Evolutionary conservation across 2,797 vertebrate species (phyloP).

Genomic region (Bradypodion ventrale): DNA sequence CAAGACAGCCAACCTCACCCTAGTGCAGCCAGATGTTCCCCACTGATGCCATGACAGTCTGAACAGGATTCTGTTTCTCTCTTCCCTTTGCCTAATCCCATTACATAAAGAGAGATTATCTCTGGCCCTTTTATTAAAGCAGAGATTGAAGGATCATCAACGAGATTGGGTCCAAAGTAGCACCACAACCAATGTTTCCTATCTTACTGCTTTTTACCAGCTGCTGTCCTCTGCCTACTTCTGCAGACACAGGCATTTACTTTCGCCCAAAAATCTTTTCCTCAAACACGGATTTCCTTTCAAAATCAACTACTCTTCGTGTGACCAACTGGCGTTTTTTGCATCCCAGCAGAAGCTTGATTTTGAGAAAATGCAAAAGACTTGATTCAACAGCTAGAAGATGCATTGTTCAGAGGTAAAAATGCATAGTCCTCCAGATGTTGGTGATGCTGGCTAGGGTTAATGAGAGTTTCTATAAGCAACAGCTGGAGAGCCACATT

Average conservation of each 20-base stretch:
- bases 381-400: not conserved
- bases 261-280: not conserved
- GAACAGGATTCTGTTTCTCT: not conserved
- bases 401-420: not conserved
- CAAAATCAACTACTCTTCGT: not conserved
- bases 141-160: not conserved
- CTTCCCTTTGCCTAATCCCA: not conserved
- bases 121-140: not conserved
- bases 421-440: not conserved
- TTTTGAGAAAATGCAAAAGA: not conserved
- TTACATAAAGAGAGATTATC: constrained; percentile 17
- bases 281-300: not conserved
- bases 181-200: not conserved
- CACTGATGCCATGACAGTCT: not conserved
- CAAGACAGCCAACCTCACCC: not conserved
- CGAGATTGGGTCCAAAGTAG: not conserved
- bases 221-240: not conserved
- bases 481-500: not conserved
- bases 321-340: too few species aligned
- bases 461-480: not conserved
- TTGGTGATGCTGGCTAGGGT: not conserved
- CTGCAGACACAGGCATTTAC: too few species aligned
- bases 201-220: not conserved
- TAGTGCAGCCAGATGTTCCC: not conserved
- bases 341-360: not conserved